These are phyloP conservation scores for Malthinus flaveolus DNA, from an alignment of 2,888 invertebrate species.

Conservation along the genomic window DNA sequence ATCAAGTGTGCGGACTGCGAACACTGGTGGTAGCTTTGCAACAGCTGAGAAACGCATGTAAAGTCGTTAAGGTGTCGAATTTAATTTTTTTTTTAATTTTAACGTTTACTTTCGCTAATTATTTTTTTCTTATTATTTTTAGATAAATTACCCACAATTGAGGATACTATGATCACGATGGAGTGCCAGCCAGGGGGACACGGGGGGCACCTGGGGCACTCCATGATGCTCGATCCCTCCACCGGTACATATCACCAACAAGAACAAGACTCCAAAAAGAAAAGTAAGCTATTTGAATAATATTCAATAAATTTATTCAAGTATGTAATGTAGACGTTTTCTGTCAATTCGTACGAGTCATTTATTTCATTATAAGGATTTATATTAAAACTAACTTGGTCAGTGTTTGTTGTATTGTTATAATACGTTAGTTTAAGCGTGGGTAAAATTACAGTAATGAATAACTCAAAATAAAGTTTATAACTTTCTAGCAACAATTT, in stretches of 20 bases:
- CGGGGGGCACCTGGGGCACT: constrained; percentile 56
- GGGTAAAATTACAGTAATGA: constrained; percentile 10
- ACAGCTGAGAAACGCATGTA: constrained; percentile 27
- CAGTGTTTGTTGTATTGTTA: not conserved
- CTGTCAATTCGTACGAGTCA: no score
- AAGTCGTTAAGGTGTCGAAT: constrained; percentile 17
- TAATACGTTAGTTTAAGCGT: constrained; percentile 4
- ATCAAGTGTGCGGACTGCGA: no score
- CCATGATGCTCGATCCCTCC: constrained; percentile 55
- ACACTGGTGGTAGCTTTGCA: constrained; percentile 20
- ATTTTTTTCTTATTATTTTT: constrained; percentile 36
- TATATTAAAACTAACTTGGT: not conserved
- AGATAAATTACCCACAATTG: constrained; percentile 49
- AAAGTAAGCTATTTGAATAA: constrained; percentile 47
- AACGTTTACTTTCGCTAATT: not conserved
- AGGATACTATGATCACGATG: constrained; percentile 57
- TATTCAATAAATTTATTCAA: not conserved
- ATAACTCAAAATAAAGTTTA: constrained; percentile 22
- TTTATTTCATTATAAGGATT: no score
- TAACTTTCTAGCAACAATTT: constrained; percentile 26
- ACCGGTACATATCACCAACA: constrained; percentile 49
- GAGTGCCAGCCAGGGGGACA: constrained; percentile 57
- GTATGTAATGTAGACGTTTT: not conserved
- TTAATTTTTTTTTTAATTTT: constrained; percentile 9
- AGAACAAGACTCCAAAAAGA: constrained; percentile 52